Evolutionary conservation across 1,140 invertebrate genomes (phyloP).

Genomic region (Drosophila oshimai): DNA sequence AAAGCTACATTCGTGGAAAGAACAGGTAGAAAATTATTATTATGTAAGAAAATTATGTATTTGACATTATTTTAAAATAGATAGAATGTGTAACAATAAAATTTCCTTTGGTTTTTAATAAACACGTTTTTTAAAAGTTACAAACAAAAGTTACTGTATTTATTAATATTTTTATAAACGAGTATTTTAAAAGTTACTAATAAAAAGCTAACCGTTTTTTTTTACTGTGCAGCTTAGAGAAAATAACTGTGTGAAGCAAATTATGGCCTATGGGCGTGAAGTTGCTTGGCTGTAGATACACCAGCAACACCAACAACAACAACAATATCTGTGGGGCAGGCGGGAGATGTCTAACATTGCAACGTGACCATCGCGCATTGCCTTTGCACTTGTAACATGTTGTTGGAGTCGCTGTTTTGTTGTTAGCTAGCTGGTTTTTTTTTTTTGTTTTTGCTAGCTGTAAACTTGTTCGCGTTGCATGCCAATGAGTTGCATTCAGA

Average conservation of each 20-base stretch:
- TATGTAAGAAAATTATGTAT: too few species aligned
- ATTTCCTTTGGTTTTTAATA: too few species aligned
- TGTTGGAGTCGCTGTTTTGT: conserved; percentile 50
- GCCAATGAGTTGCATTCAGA: conserved; percentile 21
- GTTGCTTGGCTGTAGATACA: conserved; percentile 11
- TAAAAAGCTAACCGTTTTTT: neutral
- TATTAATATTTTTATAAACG: neutral
- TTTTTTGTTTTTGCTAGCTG: conserved; percentile 50
- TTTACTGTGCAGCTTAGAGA: neutral
- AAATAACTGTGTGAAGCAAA: conserved; percentile 67
- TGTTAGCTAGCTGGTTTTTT: conserved; percentile 5
- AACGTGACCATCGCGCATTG: conserved; percentile 70
- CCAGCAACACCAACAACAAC: too few species aligned
- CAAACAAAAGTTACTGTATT: neutral
- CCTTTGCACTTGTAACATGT: conserved; percentile 74
- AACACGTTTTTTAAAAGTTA: too few species aligned
- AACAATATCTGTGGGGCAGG: neutral
- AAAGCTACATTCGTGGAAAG: too few species aligned
- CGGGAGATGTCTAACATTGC: conserved; percentile 66
- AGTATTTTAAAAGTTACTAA: too few species aligned
- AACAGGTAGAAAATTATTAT: too few species aligned
- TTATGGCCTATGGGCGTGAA: conserved; percentile 40
- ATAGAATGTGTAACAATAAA: too few species aligned
- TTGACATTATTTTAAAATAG: too few species aligned
- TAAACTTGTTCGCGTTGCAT: conserved; percentile 69